Evolutionary conservation across 2,797 vertebrate genomes (phyloP).

Genomic region (Sebastes vulpes): DNA sequence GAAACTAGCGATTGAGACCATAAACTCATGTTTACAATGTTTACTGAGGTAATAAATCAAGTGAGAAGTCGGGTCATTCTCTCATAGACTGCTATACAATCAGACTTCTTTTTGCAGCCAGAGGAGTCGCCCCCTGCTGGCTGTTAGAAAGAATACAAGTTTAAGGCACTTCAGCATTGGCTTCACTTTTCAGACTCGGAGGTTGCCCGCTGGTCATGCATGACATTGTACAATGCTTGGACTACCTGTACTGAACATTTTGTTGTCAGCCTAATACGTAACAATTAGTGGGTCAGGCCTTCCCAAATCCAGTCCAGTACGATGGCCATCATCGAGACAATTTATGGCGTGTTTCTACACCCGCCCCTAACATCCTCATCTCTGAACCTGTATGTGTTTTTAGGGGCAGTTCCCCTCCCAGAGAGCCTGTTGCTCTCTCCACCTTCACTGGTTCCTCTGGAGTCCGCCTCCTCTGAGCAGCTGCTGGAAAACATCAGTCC

Average conservation of each 20-base stretch:
- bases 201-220: neutral
- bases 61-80: fast-evolving
- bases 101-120: too few species aligned
- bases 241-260: neutral
- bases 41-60: too few species aligned
- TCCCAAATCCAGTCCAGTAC: fast-evolving
- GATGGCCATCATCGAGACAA: neutral
- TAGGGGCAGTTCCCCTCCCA: conserved; percentile 87
- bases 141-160: too few species aligned
- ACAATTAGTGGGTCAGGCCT: neutral
- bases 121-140: too few species aligned
- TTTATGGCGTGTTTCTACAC: neutral
- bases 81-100: too few species aligned
- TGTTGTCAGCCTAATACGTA: neutral
- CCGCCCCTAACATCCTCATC: neutral
- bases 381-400: conserved; percentile 7
- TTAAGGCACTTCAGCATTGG: too few species aligned
- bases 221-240: neutral
- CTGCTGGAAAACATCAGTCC: conserved; percentile 74
- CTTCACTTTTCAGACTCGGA: fast-evolving
- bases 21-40: too few species aligned
- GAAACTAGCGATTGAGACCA: too few species aligned
- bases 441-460: conserved; percentile 55
- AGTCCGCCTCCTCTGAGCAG: conserved; percentile 42
- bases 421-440: conserved; percentile 85